phyloP scores from a whole-genome alignment of 2,797 vertebrate genomes.

The Aldrovandia affinis region DNA sequence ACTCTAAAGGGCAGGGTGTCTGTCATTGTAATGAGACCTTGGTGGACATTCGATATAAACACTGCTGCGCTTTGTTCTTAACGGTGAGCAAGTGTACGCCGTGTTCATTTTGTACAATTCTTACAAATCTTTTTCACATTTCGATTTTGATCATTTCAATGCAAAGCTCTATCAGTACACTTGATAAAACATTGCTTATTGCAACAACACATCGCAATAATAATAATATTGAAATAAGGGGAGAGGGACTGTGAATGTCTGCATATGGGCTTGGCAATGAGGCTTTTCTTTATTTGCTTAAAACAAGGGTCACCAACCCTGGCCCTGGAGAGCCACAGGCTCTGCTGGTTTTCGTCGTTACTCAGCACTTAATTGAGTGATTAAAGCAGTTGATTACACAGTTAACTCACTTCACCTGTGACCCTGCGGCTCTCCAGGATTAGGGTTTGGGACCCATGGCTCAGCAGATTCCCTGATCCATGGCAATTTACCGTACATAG shows the following conservation, averaged over 20 bases:
- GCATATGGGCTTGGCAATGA: no score
- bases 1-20: slow-evolving; percentile 22
- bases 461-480: not conserved
- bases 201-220: no score
- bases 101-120: not conserved
- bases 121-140: no score
- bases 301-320: not conserved
- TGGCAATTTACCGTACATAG: not conserved
- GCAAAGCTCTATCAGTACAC: no score
- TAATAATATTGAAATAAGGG: no score
- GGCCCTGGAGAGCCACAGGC: not conserved
- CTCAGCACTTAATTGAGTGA: not conserved
- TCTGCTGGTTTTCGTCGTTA: not conserved
- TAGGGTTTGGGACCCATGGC: not conserved
- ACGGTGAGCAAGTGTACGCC: not conserved
- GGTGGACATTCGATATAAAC: not conserved
- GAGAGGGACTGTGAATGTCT: no score
- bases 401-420: not conserved
- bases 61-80: not conserved
- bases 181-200: no score
- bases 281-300: not conserved
- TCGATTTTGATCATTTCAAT: no score
- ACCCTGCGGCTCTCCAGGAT: not conserved
- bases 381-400: not conserved
- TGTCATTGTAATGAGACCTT: not conserved